Percentiles rank a stretch among this genome's conserved stretches.
phyloP scores from a whole-genome alignment of 2,113 vertebrate species.

The Takifugu bimaculatus region DNA sequence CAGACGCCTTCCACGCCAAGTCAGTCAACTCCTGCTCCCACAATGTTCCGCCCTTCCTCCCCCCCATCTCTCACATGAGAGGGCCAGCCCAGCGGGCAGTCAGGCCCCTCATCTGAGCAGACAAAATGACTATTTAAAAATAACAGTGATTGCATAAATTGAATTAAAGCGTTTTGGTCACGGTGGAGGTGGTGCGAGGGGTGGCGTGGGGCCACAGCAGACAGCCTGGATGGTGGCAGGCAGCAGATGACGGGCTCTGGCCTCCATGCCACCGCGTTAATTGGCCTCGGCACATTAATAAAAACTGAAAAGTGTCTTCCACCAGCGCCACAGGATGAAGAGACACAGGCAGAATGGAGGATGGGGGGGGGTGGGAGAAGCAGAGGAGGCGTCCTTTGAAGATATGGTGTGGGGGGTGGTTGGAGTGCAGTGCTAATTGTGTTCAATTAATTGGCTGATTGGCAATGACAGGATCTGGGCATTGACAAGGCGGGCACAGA shows the following conservation, averaged over 20 bases:
- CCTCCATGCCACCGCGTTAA: slow-evolving; percentile 90
- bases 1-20: slow-evolving; percentile 6
- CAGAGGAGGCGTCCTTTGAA: slow-evolving; percentile 55
- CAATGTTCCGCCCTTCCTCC: slow-evolving; percentile 31
- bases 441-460: slow-evolving; percentile 85
- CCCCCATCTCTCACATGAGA: slow-evolving; percentile 57
- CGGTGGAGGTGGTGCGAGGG: slow-evolving; percentile 83
- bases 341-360: slow-evolving; percentile 50
- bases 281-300: slow-evolving; percentile 87
- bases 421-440: slow-evolving; percentile 77
- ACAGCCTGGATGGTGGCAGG: slow-evolving; percentile 82
- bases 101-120: slow-evolving; percentile 83
- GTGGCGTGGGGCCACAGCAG: slow-evolving; percentile 74
- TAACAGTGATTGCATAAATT: slow-evolving; percentile 99
- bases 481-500: slow-evolving; percentile 85
- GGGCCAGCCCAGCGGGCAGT: slow-evolving; percentile 65
- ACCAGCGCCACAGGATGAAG: slow-evolving; percentile 46
- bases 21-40: slow-evolving; percentile 40
- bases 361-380: slow-evolving; percentile 12
- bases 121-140: slow-evolving; percentile 99
- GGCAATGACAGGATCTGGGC: slow-evolving; percentile 88
- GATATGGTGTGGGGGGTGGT: slow-evolving; percentile 38
- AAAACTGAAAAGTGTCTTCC: slow-evolving; percentile 81
- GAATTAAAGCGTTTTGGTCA: slow-evolving; percentile 98
- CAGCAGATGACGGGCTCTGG: slow-evolving; percentile 93